Base-by-base conservation (phyloP, 2,888 invertebrate genomes). In the Phalera bucephala region DNA sequence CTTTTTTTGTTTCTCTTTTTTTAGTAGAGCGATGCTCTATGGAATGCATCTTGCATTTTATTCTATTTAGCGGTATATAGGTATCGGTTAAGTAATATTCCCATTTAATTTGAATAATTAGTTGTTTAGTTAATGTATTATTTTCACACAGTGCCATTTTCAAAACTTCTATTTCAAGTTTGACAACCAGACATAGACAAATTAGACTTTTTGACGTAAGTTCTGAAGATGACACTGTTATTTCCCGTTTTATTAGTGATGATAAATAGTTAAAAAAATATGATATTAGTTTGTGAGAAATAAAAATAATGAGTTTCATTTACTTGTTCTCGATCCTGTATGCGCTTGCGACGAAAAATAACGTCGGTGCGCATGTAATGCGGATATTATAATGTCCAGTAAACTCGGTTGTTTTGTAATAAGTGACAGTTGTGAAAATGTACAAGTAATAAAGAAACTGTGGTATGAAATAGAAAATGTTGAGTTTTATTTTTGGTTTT, bases 371-470 rank as follows among this genome's bases (percentile, higher is more conserved):
- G 14, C 12, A 7, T 21, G 9, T 9, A 12, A 19, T 33, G 3
- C 28, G 13, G 20, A 14, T 35, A 23, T 14, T 7, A 22, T 17
- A 9, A 23, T 52, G 48, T 50, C 44, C 49, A 44, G 17, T 3
- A 51, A 40, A 60, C 52, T 72, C 60, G 73, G 73, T 80, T 82
- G 72, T 79, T 79, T 67, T 68, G 67, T 71, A 69, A 73, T 49
- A 75, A 73, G 58, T 68, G 72, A 68, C 79, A 80, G 78, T 81
- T 84, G 82, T 84, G 80, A 83, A 65, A 72, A 80, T 80, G 83
- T 86, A 86, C 83, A 83, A 84, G 80, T 78, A 84, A 82, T 82
- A 82, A 84, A 84, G 64, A 67, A 73, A 76, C 71, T 74, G 69
- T 73, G 73, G 71, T 83, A 65, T 83, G 78, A 77, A 76, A 74